Conservation (phyloP, 2,113 vertebrate genomes). For the Cephalopholis sonnerati region DNA sequence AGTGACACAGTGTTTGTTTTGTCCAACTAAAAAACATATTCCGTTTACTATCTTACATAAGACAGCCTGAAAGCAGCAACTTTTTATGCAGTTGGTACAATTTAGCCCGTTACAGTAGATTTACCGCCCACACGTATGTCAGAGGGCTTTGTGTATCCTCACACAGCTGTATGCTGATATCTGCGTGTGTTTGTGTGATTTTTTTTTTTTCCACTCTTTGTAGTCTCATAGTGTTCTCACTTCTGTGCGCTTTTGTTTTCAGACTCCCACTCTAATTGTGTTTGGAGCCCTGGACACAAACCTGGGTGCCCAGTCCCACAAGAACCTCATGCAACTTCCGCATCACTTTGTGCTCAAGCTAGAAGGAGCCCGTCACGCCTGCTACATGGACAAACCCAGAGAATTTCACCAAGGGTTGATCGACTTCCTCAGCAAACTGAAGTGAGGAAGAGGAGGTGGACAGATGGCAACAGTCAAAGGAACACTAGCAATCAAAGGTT, state of each 20-base stretch:
- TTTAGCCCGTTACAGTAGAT: not conserved
- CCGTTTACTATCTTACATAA: not conserved
- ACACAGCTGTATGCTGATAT: not conserved
- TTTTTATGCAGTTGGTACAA: not conserved
- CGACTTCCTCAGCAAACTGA: constrained; percentile 88
- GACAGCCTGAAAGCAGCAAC: not conserved
- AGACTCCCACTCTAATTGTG: constrained; percentile 94
- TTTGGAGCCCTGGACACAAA: constrained; percentile 90
- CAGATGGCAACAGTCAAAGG: constrained; percentile 50
- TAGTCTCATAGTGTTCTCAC: not conserved
- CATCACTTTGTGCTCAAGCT: constrained; percentile 86
- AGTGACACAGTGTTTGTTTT: not conserved
- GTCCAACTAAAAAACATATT: not conserved
- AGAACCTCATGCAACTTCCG: constrained; percentile 90
- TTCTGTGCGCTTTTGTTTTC: constrained; percentile 34
- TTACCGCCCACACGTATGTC: not conserved
- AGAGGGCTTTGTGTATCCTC: not conserved
- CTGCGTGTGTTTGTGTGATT: not conserved
- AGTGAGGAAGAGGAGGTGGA: constrained; percentile 43
- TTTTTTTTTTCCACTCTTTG: not conserved
- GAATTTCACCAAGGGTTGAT: constrained; percentile 92
- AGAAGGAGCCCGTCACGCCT: constrained; percentile 89
- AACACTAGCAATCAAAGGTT: not conserved
- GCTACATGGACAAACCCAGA: constrained; percentile 93
- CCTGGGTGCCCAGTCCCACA: constrained; percentile 91